Evolutionary conservation across 2,113 vertebrate species (phyloP).

Genomic region (Stegostoma tigrinum): DNA sequence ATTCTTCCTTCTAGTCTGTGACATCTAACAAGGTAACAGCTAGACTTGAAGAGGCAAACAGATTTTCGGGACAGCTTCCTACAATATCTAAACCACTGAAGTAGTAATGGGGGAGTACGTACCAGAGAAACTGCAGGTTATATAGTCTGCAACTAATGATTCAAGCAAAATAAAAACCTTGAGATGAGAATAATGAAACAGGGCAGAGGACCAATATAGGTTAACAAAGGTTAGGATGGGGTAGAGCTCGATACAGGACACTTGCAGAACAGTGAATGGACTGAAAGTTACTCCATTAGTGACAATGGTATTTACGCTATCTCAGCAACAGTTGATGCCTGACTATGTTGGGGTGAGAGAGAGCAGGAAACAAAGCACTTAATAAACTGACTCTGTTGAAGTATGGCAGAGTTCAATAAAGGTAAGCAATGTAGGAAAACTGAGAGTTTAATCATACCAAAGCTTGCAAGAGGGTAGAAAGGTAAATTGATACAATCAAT

Average conservation of each 20-base stretch:
- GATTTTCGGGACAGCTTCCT: not conserved
- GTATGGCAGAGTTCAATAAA: not conserved
- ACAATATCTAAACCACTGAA: not conserved
- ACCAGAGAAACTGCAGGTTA: not conserved
- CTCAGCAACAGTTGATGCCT: not conserved
- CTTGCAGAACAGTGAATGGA: not conserved
- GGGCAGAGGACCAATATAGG: not conserved
- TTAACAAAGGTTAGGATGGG: not conserved
- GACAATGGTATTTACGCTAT: not conserved
- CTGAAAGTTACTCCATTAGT: not conserved
- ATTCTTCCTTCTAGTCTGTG: too few species aligned
- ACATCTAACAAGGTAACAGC: not conserved
- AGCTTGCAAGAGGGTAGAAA: not conserved
- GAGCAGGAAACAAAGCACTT: not conserved
- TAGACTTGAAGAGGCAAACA: not conserved
- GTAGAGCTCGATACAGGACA: not conserved
- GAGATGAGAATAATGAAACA: not conserved
- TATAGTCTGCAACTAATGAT: not conserved
- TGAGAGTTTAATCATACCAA: not conserved
- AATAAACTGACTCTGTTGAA: not conserved
- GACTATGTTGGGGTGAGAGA: not conserved
- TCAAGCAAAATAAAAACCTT: not conserved
- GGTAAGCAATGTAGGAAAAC: not conserved
- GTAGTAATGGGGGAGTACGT: not conserved
- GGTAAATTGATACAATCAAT: not conserved